Evolutionary conservation across 2,113 vertebrate species (phyloP).

Genomic region (Plecotus auritus): DNA sequence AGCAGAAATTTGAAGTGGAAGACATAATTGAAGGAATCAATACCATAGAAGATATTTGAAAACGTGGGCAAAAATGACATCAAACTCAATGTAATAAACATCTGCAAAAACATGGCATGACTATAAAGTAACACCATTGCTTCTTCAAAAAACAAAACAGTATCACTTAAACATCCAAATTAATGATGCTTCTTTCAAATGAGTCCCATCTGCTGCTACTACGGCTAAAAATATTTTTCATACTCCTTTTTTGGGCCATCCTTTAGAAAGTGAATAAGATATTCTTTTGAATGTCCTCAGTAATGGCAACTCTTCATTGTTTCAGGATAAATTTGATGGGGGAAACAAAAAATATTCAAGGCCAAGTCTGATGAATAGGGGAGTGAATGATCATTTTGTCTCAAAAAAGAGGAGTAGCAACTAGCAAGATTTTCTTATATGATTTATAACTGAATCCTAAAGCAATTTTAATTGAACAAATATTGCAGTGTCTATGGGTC

Average conservation of each 20-base stretch:
- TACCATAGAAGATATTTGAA: not conserved
- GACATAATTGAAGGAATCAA: not conserved
- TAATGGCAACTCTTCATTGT: not conserved
- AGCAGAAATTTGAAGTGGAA: not conserved
- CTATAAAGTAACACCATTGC: not conserved
- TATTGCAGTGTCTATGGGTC: not conserved
- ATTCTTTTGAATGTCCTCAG: not conserved
- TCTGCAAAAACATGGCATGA: not conserved
- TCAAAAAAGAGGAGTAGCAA: not conserved
- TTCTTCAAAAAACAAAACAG: not conserved
- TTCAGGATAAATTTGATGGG: not conserved
- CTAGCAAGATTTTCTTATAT: not conserved
- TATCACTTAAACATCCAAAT: constrained; percentile 11
- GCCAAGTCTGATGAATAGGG: not conserved
- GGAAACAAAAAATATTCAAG: not conserved
- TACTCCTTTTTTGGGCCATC: not conserved
- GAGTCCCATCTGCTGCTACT: not conserved
- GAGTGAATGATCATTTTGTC: not conserved
- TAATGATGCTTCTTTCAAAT: constrained; percentile 11
- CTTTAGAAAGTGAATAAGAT: constrained; percentile 39
- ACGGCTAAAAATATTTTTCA: constrained; percentile 36
- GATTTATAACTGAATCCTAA: not conserved
- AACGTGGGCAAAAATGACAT: not conserved
- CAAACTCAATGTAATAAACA: not conserved
- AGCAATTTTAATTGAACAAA: not conserved